Base-by-base conservation (phyloP, 2,797 vertebrate genomes). In the Emydoidea blandingii region DNA sequence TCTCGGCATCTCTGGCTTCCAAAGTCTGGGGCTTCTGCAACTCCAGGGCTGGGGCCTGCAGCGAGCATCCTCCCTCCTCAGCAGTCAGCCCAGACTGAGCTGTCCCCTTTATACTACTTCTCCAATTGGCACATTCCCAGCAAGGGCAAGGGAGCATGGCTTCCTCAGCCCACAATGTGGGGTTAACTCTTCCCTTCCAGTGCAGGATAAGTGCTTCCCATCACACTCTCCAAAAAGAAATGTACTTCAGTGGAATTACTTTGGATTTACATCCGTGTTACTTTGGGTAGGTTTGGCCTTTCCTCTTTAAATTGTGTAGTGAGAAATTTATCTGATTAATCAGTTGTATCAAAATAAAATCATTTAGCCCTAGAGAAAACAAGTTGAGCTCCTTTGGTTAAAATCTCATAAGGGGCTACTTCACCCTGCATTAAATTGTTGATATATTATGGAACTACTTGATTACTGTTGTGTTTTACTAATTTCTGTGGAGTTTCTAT, bases 331-430 rank as follows among this genome's bases (percentile, higher is more conserved):
- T 50, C 81, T 1, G 41, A 93, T 96, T 91, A 81, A 16, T 50
- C 15, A 91, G 87, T 96, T 81, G 5, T 90, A 95, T 57, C 62
- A 59, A 95, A 96, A 95, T 72, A 94, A 85, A 96, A 93, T 74
- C 93, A 88, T 96, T 96, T 88, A 79, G 76, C 90, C 85, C 76
- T 92, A 90, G 81, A 94, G 68, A 94, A 96, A 87, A 37, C 47
- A 5, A 9, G 52, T 85, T 92, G 74, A 82, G 74, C 93, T 94
- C 74, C 82, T 96, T 97, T 91, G 80, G 81, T 96, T 92, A 88
- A 95, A 97, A 96, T 97, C 91, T 96, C 95, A 95, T 92, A 96
- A 97, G 95, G 94, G 78, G 50, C 37, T 68, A 90, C 85, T 93
- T 92, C 65, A 50, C 88, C 88, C 91, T 92, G 68, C 86, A 96